A percentile compares a stretch with the other conserved stretches of the same genome.
phyloP scores from a whole-genome alignment of 2,888 invertebrate species.

The Lordiphosa fenestrarum region DNA sequence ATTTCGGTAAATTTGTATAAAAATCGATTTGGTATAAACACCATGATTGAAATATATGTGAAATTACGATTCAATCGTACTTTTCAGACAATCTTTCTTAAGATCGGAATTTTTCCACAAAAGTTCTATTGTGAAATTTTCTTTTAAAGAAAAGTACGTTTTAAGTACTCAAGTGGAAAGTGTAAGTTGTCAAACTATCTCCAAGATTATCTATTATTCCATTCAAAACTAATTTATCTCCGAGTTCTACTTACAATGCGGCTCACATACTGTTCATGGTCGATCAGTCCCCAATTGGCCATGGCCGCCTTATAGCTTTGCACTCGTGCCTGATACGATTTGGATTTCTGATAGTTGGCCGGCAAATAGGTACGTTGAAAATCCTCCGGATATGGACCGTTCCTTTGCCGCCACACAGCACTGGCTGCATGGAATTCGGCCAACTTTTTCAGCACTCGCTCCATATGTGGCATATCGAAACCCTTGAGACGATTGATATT shows the following conservation, averaged over 20 bases:
- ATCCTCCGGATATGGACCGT: constrained; percentile 68
- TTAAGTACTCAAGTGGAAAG: too few relatives aligned
- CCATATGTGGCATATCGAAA: constrained; percentile 75
- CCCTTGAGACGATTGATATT: constrained; percentile 77
- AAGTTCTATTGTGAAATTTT: too few relatives aligned
- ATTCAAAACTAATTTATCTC: not conserved
- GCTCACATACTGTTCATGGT: constrained; percentile 66
- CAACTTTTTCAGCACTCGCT: constrained; percentile 72
- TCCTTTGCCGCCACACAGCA: constrained; percentile 66
- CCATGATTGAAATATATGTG: too few relatives aligned
- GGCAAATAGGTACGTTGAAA: constrained; percentile 72
- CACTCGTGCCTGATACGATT: constrained; percentile 67
- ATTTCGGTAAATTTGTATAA: too few relatives aligned
- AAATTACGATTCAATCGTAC: too few relatives aligned
- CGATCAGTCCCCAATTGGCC: constrained; percentile 66
- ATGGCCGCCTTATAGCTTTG: constrained; percentile 72
- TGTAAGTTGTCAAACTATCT: too few relatives aligned
- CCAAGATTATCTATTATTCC: too few relatives aligned
- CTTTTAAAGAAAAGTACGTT: too few relatives aligned
- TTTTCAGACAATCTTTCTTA: too few relatives aligned
- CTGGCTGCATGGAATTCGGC: constrained; percentile 79
- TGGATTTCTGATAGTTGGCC: constrained; percentile 74
- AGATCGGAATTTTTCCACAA: too few relatives aligned
- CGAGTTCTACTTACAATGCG: constrained; percentile 66
- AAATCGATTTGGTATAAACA: too few relatives aligned